phyloP scores from a whole-genome alignment of 1,140 invertebrate genomes.

The Orius insidiosus region DNA sequence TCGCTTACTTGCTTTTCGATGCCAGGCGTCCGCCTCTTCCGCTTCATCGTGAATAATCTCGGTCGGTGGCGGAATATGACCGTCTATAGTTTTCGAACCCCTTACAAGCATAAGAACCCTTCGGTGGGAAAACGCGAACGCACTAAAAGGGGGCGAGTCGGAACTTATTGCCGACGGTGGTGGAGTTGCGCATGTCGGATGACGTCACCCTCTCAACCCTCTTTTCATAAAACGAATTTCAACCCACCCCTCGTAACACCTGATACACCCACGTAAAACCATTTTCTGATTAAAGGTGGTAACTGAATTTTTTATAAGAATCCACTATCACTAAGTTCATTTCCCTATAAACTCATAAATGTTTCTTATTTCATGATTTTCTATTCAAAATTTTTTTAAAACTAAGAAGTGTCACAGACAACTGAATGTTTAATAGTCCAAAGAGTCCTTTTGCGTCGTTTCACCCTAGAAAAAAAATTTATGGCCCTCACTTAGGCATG shows the following conservation, averaged over 20 bases:
- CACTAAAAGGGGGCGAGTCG: neutral
- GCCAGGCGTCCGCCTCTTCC: constrained; percentile 14
- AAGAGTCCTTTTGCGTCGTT: no score
- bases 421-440: no score
- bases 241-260: no score
- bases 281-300: neutral
- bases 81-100: constrained; percentile 7
- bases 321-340: no score
- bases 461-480: no score
- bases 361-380: no score
- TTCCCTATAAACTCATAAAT: no score
- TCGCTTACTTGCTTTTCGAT: constrained; percentile 10
- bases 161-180: neutral
- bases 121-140: neutral
- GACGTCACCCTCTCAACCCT: constrained; percentile 2
- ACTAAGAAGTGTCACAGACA: no score
- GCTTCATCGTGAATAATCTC: constrained; percentile 10
- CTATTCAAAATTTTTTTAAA: no score
- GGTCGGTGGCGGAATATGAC: constrained; percentile 9
- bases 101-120: constrained; percentile 10
- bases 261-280: constrained; percentile 1
- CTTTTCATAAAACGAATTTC: no score
- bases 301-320: no score
- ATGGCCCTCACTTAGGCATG: no score
- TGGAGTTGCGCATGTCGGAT: neutral